Evolutionary conservation across 2,888 invertebrate genomes (phyloP).

Genomic region (Drosophila parthenogenetica): DNA sequence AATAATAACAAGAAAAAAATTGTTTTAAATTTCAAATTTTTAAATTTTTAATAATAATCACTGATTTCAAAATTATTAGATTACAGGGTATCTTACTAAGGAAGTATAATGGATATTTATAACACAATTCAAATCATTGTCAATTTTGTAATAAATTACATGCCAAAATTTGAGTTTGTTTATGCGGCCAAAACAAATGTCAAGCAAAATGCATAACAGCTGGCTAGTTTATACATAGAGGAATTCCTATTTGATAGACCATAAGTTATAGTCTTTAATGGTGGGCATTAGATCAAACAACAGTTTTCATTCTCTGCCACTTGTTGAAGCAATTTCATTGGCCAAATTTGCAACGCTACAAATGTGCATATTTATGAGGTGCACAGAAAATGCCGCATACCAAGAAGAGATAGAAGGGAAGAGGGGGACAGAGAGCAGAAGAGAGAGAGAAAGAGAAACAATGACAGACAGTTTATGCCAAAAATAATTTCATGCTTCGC

Average conservation of each 20-base stretch:
- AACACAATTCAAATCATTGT: not conserved
- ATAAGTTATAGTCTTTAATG: conserved; percentile 31
- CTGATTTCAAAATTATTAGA: not conserved
- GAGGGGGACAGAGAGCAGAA: not conserved
- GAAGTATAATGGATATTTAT: no score
- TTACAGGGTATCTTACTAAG: not conserved
- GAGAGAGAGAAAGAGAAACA: not conserved
- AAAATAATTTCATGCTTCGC: conserved; percentile 26
- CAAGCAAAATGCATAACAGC: conserved; percentile 12
- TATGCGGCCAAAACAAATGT: conserved; percentile 2
- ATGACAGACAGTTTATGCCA: conserved; percentile 1
- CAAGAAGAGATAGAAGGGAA: not conserved
- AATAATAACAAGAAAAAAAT: no score
- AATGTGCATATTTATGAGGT: conserved; percentile 67
- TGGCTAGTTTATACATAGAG: conserved; percentile 13
- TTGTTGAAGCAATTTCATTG: conserved; percentile 66
- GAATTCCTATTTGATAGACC: conserved; percentile 19
- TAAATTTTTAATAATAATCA: no score
- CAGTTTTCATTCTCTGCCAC: conserved; percentile 58
- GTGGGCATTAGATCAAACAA: conserved; percentile 8
- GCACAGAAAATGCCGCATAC: not conserved
- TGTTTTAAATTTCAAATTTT: no score
- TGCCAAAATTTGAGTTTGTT: no score
- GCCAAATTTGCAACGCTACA: conserved; percentile 43
- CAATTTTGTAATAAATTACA: not conserved